These are phyloP conservation scores for Oreochromis spilurus DNA, from an alignment of 2,113 vertebrate genomes.

Conservation along the genomic window DNA sequence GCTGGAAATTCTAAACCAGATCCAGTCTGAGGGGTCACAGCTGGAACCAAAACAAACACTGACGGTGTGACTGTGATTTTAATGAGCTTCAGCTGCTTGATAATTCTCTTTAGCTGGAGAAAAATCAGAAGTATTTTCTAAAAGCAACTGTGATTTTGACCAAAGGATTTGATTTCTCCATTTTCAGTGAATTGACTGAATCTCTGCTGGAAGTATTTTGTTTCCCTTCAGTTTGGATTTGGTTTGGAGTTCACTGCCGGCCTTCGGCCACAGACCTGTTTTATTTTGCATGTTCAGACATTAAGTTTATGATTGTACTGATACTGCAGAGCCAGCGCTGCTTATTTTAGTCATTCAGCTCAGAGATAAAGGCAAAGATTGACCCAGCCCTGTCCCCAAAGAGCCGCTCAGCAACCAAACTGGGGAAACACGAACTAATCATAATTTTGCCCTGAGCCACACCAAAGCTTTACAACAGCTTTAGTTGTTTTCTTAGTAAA, in stretches of 20 bases:
- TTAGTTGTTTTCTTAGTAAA: background rate
- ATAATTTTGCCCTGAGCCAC: background rate
- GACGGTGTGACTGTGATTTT: background rate
- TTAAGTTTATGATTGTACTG: background rate
- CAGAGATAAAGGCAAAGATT: background rate
- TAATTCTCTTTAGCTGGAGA: background rate
- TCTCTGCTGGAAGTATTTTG: background rate
- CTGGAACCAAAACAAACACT: background rate
- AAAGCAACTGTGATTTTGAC: fast-evolving
- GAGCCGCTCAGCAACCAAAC: fast-evolving
- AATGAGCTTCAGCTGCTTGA: background rate
- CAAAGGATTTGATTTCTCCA: background rate
- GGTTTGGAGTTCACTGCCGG: background rate
- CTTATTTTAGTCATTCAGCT: background rate
- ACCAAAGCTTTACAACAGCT: background rate
- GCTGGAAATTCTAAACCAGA: background rate
- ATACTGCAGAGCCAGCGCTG: background rate
- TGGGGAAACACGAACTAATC: background rate
- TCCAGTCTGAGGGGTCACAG: background rate
- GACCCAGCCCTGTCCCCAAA: background rate
- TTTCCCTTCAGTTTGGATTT: background rate
- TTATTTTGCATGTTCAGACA: background rate
- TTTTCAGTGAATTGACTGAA: fast-evolving
- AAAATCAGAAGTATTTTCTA: background rate
- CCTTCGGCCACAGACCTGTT: fast-evolving